Percentiles rank a stretch among this genome's conserved stretches.
These are phyloP conservation scores for Tricholauxania praeusta DNA, from an alignment of 2,888 invertebrate genomes.

Conservation along the genomic window DNA sequence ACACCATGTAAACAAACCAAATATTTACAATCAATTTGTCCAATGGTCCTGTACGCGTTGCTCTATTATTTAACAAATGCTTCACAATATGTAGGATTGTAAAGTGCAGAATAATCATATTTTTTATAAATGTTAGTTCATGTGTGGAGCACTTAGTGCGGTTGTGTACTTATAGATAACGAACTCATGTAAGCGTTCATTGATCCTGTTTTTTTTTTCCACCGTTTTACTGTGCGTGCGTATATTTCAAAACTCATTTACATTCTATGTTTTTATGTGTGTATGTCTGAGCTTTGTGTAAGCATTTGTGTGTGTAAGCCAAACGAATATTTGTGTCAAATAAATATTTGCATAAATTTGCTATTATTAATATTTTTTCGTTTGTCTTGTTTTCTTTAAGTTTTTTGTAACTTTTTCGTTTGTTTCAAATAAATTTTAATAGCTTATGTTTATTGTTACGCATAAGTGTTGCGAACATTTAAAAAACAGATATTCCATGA, in stretches of 20 bases:
- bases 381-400: background rate
- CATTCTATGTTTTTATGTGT: background rate
- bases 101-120: too few relatives aligned
- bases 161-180: too few relatives aligned
- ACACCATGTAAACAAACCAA: too few relatives aligned
- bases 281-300: background rate
- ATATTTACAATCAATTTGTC: too few relatives aligned
- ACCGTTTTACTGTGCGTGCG: background rate
- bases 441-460: background rate
- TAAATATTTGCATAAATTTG: slow-evolving; percentile 15
- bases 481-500: background rate
- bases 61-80: too few relatives aligned
- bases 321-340: background rate
- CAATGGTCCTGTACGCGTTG: too few relatives aligned
- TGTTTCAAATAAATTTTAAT: background rate
- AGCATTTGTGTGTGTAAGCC: background rate
- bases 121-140: background rate
- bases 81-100: too few relatives aligned
- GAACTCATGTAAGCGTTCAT: slow-evolving; percentile 22
- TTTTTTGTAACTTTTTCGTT: background rate
- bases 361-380: slow-evolving; percentile 3
- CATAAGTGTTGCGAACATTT: background rate
- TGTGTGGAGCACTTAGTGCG: background rate
- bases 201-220: slow-evolving; percentile 27
- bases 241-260: background rate